These are phyloP conservation scores for Rhodophaea formosa DNA, from an alignment of 2,888 invertebrate species.

Conservation along the genomic window DNA sequence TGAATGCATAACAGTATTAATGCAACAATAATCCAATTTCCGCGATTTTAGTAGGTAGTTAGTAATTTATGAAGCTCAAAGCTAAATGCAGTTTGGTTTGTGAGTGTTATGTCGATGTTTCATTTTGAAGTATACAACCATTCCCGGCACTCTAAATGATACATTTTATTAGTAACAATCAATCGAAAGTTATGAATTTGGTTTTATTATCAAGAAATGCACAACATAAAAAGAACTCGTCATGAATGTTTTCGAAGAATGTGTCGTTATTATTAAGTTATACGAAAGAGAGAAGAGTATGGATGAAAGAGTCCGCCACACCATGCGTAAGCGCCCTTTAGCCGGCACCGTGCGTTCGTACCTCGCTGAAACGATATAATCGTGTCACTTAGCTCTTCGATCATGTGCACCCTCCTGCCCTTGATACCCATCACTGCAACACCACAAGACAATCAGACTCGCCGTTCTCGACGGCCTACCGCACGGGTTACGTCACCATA, in stretches of 20 bases:
- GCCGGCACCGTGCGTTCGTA: conserved; percentile 82
- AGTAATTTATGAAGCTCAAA: conserved; percentile 47
- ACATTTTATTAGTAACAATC: conserved; percentile 14
- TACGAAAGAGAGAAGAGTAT: conserved; percentile 10
- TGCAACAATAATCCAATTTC: conserved; percentile 10
- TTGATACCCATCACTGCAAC: conserved; percentile 98
- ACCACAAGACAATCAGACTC: conserved; percentile 68
- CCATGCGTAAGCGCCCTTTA: conserved; percentile 63
- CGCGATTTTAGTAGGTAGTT: conserved; percentile 18
- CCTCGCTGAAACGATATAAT: conserved; percentile 99
- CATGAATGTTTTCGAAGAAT: neutral
- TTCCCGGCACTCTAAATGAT: conserved; percentile 13
- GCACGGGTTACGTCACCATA: neutral
- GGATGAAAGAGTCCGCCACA: conserved; percentile 56
- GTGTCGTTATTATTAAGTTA: neutral
- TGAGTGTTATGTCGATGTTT: conserved; percentile 34
- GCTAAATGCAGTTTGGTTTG: conserved; percentile 57
- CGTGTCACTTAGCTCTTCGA: conserved; percentile 98
- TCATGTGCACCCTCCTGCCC: conserved; percentile 98
- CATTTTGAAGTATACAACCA: conserved; percentile 2
- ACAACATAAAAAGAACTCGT: neutral
- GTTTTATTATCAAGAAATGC: neutral
- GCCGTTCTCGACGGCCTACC: conserved; percentile 20
- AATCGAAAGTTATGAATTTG: conserved; percentile 16
- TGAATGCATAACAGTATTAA: conserved; percentile 45